These are phyloP conservation scores for Pseudocheirus occidentalis DNA, from an alignment of 2,797 vertebrate species.

Conservation along the genomic window DNA sequence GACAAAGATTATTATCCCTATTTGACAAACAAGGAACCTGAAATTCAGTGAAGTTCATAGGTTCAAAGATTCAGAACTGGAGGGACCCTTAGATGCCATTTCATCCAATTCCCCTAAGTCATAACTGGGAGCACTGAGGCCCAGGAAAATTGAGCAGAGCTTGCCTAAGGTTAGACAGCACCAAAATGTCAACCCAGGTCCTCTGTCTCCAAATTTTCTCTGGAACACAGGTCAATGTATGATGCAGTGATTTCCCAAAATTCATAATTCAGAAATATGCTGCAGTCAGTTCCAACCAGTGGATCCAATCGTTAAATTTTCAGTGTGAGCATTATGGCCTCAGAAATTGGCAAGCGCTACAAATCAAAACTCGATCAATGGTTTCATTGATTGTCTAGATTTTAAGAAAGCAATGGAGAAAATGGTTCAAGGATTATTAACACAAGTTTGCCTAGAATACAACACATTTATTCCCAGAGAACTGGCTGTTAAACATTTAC, in stretches of 20 bases:
- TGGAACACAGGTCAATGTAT: background rate
- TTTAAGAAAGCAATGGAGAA: background rate
- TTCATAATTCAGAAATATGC: background rate
- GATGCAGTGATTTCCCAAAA: background rate
- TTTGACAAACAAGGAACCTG: background rate
- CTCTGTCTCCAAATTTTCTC: background rate
- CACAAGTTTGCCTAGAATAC: background rate
- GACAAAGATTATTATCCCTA: background rate
- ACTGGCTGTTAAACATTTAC: background rate
- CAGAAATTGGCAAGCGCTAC: background rate
- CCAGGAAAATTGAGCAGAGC: background rate
- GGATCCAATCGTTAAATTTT: background rate
- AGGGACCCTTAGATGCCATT: background rate
- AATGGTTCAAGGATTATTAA: background rate
- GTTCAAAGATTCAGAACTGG: background rate
- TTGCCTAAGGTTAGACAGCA: background rate
- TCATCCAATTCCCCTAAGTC: background rate
- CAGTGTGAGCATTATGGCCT: background rate
- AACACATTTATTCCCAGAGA: background rate
- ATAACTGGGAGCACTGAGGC: background rate
- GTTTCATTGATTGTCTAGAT: background rate
- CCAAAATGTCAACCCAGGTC: background rate
- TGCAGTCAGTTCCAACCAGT: background rate
- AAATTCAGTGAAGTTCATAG: background rate
- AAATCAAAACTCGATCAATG: background rate